Evolutionary conservation across 2,888 invertebrate species (phyloP).

Genomic region (Polietes domitor): DNA sequence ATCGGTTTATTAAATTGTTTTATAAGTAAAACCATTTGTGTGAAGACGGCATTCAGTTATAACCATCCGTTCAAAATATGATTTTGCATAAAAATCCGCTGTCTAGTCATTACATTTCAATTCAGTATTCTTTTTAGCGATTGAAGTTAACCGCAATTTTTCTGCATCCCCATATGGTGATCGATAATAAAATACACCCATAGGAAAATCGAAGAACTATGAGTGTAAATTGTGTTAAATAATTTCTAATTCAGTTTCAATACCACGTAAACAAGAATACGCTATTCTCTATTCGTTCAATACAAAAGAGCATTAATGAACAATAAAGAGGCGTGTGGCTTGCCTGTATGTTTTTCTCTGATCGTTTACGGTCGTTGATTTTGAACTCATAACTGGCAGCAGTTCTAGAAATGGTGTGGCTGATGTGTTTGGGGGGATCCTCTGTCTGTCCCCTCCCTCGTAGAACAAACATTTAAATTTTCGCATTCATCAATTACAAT

Average conservation of each 20-base stretch:
- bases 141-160: constrained; percentile 31
- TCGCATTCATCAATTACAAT: neutral
- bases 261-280: neutral
- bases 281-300: neutral
- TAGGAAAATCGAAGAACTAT: neutral
- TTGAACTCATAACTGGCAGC: constrained; percentile 35
- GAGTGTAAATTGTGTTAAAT: constrained; percentile 33
- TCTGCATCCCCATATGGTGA: neutral
- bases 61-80: too few relatives aligned
- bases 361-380: constrained; percentile 29
- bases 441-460: neutral
- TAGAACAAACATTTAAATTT: neutral
- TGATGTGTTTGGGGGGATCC: neutral
- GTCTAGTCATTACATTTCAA: neutral
- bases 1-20: too few relatives aligned
- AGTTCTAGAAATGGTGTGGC: constrained; percentile 22
- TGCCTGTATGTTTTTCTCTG: neutral
- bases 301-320: neutral
- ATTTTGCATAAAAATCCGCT: too few relatives aligned
- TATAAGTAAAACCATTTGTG: too few relatives aligned
- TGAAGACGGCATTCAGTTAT: too few relatives aligned
- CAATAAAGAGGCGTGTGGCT: neutral
- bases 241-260: constrained; percentile 26
- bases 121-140: neutral
- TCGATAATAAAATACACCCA: neutral